Evolutionary conservation across 1,140 invertebrate species (phyloP).

Genomic region (Proales similis): DNA sequence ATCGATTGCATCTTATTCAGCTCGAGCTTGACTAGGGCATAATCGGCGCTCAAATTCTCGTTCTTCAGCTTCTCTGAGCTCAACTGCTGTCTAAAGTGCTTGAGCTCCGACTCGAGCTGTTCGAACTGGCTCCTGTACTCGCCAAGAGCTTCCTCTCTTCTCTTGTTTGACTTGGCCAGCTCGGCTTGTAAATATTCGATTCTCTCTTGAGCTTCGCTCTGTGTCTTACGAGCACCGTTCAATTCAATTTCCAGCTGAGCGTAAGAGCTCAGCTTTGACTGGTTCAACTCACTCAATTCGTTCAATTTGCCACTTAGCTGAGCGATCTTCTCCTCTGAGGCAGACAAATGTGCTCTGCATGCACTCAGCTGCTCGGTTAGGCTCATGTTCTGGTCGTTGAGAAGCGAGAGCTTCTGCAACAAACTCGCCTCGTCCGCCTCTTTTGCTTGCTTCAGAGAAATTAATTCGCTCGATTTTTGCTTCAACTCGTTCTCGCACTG

Average conservation of each 20-base stretch:
- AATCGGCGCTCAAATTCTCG: constrained; percentile 25
- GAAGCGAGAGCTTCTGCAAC: constrained; percentile 7
- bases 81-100: neutral
- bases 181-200: neutral
- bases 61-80: constrained; percentile 4
- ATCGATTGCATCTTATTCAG: constrained; percentile 8
- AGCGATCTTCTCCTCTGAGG: constrained; percentile 8
- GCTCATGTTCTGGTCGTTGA: constrained; percentile 28
- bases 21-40: neutral
- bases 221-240: neutral
- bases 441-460: neutral
- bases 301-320: neutral
- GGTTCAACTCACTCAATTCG: neutral
- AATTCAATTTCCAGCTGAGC: neutral
- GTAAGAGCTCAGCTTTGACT: neutral
- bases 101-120: neutral
- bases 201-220: constrained; percentile 1
- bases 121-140: neutral
- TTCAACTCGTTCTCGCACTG: constrained; percentile 21
- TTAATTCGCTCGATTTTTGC: constrained; percentile 5
- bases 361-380: constrained; percentile 16
- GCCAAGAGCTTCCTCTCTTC: neutral
- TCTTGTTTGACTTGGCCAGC: neutral
- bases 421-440: neutral
- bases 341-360: constrained; percentile 7